A percentile compares a stretch with the other conserved stretches of the same genome.
Conservation (phyloP, 2,113 vertebrate species). For the Paramisgurnus dabryanus region DNA sequence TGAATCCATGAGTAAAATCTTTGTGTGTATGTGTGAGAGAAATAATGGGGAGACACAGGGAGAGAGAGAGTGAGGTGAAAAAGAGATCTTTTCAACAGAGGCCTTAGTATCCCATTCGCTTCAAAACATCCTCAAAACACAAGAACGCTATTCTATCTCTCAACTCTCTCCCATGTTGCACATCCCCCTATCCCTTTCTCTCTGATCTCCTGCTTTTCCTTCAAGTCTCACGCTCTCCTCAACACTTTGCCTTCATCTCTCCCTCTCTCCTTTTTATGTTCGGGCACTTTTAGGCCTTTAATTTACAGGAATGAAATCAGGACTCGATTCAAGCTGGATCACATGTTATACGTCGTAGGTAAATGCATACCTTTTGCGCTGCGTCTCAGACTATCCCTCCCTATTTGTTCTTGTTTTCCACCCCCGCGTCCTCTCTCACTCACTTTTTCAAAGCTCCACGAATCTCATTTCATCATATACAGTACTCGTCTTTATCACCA, state of each 20-base stretch:
- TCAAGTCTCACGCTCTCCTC: constrained; percentile 16
- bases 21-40: constrained; percentile 27
- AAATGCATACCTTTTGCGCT: not conserved
- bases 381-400: constrained; percentile 37
- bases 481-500: constrained; percentile 70
- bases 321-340: not conserved
- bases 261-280: constrained; percentile 18
- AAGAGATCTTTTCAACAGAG: constrained; percentile 41
- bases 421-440: constrained; percentile 32
- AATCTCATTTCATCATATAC: constrained; percentile 75
- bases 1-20: constrained; percentile 27
- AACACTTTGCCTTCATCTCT: constrained; percentile 33
- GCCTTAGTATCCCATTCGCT: constrained; percentile 48
- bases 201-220: constrained; percentile 34
- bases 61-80: not conserved
- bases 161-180: constrained; percentile 22
- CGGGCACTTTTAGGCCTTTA: not conserved
- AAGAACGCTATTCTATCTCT: constrained; percentile 51
- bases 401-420: constrained; percentile 18
- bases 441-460: constrained; percentile 65
- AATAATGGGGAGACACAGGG: constrained; percentile 32
- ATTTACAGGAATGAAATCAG: not conserved
- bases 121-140: constrained; percentile 50
- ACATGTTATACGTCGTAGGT: not conserved
- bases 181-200: constrained; percentile 25